Evolutionary conservation across 2,113 vertebrate species (phyloP), one percentile per base, ranked within the genome.

Genomic region (Pygoscelis antarcticus): DNA sequence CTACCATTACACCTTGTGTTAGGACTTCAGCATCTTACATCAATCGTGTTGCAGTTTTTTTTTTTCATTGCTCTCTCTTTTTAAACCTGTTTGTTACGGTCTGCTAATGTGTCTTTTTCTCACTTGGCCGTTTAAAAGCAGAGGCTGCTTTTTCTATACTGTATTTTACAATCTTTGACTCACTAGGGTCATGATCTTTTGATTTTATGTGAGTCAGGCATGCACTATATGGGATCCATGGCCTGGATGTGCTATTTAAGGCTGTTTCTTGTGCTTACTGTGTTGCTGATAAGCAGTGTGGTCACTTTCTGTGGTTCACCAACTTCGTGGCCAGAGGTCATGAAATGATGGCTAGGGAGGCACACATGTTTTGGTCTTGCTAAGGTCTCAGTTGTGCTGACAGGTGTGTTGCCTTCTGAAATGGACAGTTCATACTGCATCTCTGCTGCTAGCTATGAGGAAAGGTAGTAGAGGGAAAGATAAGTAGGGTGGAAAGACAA

Each of bases 51-150:
- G 42, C 25, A 2, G 2, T 3, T 27, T 11, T n/a, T 6, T 16
- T 27, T 57, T 65, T 51, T 30, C 11, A 13, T 47, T 30, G 1
- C 0, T 0, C 3, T 81, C 8, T 51, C 32, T 82, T 71, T 68
- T 51, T 6, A 62, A 74, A 74, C 29, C 8, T 64, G 4, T 69
- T 89, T 78, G 3, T 68, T 91, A 38, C 0, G 0, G 8, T 69
- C 52, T 91, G 18, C 17, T 77, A 47, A 46, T 62, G 5, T 55
- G 16, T 79, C 61, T 91, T 61, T 78, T 61, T 78, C 22, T 91
- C 23, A 17, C 20, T 55, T 79, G 38, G 6, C n/a, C 13, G 3
- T 62, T 75, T 60, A 25, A 55, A 91, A 68, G 52, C 32, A 84
- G 42, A 60, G 7, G 4, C 32, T 55, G 12, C 27, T 76, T 51